A percentile compares a stretch with the other conserved stretches of the same genome.
Evolutionary conservation across 2,888 invertebrate species (phyloP).

Genomic region (Erebia palarica): DNA sequence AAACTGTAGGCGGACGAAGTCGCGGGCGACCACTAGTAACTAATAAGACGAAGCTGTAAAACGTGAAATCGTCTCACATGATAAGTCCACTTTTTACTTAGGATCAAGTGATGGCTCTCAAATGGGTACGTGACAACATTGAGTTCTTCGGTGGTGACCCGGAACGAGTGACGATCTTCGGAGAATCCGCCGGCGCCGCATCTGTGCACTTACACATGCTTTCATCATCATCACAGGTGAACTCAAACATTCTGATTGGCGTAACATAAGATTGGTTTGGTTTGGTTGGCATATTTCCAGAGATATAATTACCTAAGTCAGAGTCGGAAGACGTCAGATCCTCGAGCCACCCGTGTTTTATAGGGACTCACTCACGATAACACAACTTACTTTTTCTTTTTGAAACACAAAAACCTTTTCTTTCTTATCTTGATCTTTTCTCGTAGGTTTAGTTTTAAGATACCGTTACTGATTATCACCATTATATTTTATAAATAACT

Average conservation of each 20-base stretch:
- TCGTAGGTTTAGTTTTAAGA: too few species aligned
- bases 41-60: background rate
- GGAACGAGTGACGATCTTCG: conserved; percentile 81
- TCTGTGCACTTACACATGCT: conserved; percentile 83
- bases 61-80: background rate
- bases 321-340: too few species aligned
- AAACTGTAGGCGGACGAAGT: too few species aligned
- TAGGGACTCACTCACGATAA: too few species aligned
- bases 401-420: too few species aligned
- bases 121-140: conserved; percentile 84
- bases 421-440: too few species aligned
- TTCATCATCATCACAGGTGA: conserved; percentile 76
- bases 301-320: background rate
- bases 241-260: conserved; percentile 1
- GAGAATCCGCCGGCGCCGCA: conserved; percentile 84
- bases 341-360: too few species aligned
- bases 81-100: conserved; percentile 42
- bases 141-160: conserved; percentile 84
- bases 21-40: background rate
- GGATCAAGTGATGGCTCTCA: conserved; percentile 84
- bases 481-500: too few species aligned
- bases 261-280: background rate
- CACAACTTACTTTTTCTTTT: too few species aligned
- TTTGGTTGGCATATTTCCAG: background rate
- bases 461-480: too few species aligned